Base-by-base conservation (phyloP, 2,888 invertebrate species). In the Merodon equestris region DNA sequence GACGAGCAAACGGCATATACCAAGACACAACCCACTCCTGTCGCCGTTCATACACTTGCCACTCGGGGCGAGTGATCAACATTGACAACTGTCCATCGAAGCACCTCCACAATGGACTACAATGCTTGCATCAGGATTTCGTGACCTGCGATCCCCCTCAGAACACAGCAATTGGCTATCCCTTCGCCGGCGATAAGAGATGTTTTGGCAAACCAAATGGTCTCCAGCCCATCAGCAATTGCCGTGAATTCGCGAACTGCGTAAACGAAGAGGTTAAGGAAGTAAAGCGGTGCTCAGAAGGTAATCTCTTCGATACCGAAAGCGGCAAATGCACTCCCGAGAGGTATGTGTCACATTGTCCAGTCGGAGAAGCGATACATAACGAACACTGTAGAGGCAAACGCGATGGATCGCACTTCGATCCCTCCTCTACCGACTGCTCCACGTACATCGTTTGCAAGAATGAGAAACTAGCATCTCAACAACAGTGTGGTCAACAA, bases 21-120 rank as follows among this genome's bases (percentile, higher is more conserved):
- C 90, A 91, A 18, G 92, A 92, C 84, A 89, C 91, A 4, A 91
- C 91, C 1, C 91, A 92, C 83, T 90, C 90, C 60, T 92, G 92
- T 83, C 90, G 90, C 0, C 90, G 92, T 12, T 88, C 88, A 19
- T 88, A 91, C 68, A 86, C 86, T 14, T 92, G 92, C 83, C 87
- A 88, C 71, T 90, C 90, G 14, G 90, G 90, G 3, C 89, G 89
- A 74, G 83, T 91, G 47, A 88, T 90, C 12, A 90, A 90, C 81
- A 85, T 87, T 54, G 91, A 90, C 18, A 86, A 89, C 36, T 92
- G 92, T 83, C 88, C 88, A 2, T 82, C 86, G 1, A 90, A 89
- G 9, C 87, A 89, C 36, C 88, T 90, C 48, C 91, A 91, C 85
- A 90, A 91, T 84, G 92, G 91, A 1, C 83, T 84, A 14, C 85